Base-by-base conservation (phyloP, 1,140 invertebrate genomes). In the Holotrichia oblita region DNA sequence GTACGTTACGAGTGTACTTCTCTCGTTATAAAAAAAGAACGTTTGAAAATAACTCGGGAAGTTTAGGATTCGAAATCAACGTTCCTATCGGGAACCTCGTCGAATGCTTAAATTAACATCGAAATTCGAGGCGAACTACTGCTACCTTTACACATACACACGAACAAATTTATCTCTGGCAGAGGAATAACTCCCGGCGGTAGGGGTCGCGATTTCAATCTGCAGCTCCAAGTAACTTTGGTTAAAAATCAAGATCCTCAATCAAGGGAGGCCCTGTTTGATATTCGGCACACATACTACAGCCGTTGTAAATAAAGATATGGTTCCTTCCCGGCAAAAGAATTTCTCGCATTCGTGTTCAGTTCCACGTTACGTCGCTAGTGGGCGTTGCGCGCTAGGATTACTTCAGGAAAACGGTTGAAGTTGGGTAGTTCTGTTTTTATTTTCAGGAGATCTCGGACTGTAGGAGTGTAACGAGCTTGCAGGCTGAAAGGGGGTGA, bases 201-300 rank as follows among this genome's bases (percentile, higher is more conserved):
- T 17, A 79, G 74, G 73, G 69, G 78, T 79, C 81, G 81, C 82
- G 82, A 84, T 83, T 85, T 84, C 82, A 83, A 84, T 84, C 82
- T 80, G 80, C 80, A 81, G 80, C 79, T 80, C 77, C 78, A 78
- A 80, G 82, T 79, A 80, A 81, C 81, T 83, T 82, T 81, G 84
- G 82, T 84, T 84, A 83, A 85, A 85, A 85, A 85, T 85, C 84
- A 85, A 85, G 84, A 40, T 40, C 83, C 83, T 84, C 84, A 85
- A 85, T 85, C 84, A 85, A 84, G 83, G 76, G 76, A 83, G 14
- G 48, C 48, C 42, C 78, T 83, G 79, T 74, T 85, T 84, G 81
- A 81, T 85, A 85, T 85, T 85, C 79, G 75, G 77, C 64, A 78
- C 82, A 82, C 80, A 6, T 40, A 69, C 41, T 79, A 10, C 48